A percentile compares a stretch with the other conserved stretches of the same genome.
Evolutionary conservation across 2,888 invertebrate genomes (phyloP).

Genomic region (Chymomyza fuscimana): DNA sequence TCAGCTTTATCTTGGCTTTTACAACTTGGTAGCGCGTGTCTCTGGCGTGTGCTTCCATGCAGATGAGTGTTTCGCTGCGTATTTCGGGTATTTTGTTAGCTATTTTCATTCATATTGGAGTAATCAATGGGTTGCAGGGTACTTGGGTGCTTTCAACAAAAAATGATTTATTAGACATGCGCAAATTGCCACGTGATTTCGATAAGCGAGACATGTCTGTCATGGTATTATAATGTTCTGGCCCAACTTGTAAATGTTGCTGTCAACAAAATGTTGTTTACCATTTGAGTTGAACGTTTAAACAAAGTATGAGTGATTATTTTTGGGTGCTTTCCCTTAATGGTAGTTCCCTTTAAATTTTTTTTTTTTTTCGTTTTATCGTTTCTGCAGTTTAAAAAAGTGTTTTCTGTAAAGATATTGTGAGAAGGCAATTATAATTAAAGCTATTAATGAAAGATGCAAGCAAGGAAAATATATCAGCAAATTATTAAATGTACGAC

Average conservation of each 20-base stretch:
- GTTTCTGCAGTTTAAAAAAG: background rate
- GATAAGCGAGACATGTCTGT: conserved; percentile 26
- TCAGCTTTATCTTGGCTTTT: background rate
- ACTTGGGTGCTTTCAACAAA: conserved; percentile 1
- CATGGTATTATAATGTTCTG: background rate
- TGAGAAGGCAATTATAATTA: background rate
- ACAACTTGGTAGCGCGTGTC: background rate
- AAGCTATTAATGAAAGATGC: background rate
- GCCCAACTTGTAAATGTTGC: background rate
- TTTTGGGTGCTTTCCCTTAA: background rate
- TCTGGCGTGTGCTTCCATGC: background rate
- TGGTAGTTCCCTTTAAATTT: background rate
- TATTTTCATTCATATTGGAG: background rate
- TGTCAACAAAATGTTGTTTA: background rate
- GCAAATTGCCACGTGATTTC: conserved; percentile 17
- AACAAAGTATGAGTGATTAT: background rate
- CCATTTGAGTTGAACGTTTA: background rate
- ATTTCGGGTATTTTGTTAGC: background rate
- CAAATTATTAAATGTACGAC: too few relatives aligned
- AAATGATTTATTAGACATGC: conserved; percentile 45
- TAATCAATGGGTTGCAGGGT: background rate
- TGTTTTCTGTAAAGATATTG: background rate
- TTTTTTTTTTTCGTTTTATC: background rate
- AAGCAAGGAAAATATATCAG: too few relatives aligned
- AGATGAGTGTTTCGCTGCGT: conserved; percentile 7